Base-by-base conservation (phyloP, 2,888 invertebrate species). In the Lithophane leautieri region DNA sequence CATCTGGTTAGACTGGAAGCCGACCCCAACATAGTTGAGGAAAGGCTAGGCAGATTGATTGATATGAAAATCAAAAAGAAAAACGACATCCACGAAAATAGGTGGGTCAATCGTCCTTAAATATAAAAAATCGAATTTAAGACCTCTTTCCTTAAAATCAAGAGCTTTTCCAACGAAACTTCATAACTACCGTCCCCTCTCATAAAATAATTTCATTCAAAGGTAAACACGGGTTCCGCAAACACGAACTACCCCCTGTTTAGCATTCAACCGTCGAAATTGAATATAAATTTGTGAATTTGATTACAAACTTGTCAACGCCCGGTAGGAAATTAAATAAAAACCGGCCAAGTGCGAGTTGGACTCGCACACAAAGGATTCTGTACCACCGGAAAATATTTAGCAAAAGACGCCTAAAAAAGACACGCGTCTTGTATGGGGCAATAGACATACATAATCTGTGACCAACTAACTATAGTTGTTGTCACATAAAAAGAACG, bases 281-380 rank as follows among this genome's bases (percentile, higher is more conserved):
- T 86, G 81, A 87, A 86, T 87, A 86, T 82, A 78, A 87, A 86
- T 83, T 85, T 81, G 61, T 70, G 63, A 87, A 86, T 87, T 79
- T 86, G 81, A 85, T 86, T 87, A 85, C 79, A 77, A 86, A 86
- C 66, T 86, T 85, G 84, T 86, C 86, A 79, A 79, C 86, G 86
- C 54, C 54, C 63, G 61, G 79, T 52, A 70, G 69, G 73, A 79
- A 76, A 80, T 83, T 86, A 81, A 86, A 85, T 85, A 85, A 85
- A 83, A 82, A 50, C 50, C 50, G 19, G 7, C 19, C 50, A 50
- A 19, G 50, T 50, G 19, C 50, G 50, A 50, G 19, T 8, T 7
- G 50, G 7, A 50, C 50, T 50, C 50, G 2, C 50, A 8, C 50
- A 19, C 7, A 3, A 50, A 50, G 3, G 0, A 12, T 42, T 42